Percentiles rank a stretch among this genome's conserved stretches.
These are phyloP conservation scores for Camponotus floridanus DNA, from an alignment of 1,140 invertebrate species.

Conservation along the genomic window DNA sequence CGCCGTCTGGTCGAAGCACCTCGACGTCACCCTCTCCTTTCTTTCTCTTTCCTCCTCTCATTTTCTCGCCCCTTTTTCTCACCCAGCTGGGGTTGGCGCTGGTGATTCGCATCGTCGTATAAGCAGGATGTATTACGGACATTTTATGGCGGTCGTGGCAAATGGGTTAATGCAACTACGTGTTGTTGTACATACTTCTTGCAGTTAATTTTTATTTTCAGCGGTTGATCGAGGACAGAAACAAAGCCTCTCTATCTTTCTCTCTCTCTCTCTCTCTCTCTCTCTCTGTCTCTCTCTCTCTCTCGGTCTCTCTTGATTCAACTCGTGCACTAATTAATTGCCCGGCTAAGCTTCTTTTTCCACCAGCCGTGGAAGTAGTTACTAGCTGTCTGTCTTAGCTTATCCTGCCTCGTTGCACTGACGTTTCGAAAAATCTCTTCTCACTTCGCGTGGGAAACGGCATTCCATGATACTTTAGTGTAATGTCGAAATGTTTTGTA, in stretches of 20 bases:
- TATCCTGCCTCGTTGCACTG: background rate
- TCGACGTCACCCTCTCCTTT: slow-evolving; percentile 10
- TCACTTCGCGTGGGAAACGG: background rate
- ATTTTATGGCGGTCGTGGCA: slow-evolving; percentile 63
- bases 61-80: slow-evolving; percentile 26
- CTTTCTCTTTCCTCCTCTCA: background rate
- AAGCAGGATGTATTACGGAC: slow-evolving; percentile 63
- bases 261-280: too few species aligned
- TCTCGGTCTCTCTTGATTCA: slow-evolving; percentile 61
- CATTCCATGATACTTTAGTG: background rate
- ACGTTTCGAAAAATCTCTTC: slow-evolving; percentile 24
- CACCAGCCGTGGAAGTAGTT: slow-evolving; percentile 15
- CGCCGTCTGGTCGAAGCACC: slow-evolving; percentile 32
- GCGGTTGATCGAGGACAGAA: slow-evolving; percentile 36
- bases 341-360: slow-evolving; percentile 56
- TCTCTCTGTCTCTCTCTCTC: slow-evolving; percentile 68
- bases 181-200: slow-evolving; percentile 57
- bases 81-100: background rate
- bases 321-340: slow-evolving; percentile 73
- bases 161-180: slow-evolving; percentile 74
- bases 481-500: background rate
- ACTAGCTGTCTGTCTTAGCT: slow-evolving; percentile 32
- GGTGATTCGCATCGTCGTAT: slow-evolving; percentile 29
- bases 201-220: slow-evolving; percentile 66
- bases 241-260: slow-evolving; percentile 41